phyloP scores from a whole-genome alignment of 2,113 vertebrate genomes.

The Dasypus novemcinctus region DNA sequence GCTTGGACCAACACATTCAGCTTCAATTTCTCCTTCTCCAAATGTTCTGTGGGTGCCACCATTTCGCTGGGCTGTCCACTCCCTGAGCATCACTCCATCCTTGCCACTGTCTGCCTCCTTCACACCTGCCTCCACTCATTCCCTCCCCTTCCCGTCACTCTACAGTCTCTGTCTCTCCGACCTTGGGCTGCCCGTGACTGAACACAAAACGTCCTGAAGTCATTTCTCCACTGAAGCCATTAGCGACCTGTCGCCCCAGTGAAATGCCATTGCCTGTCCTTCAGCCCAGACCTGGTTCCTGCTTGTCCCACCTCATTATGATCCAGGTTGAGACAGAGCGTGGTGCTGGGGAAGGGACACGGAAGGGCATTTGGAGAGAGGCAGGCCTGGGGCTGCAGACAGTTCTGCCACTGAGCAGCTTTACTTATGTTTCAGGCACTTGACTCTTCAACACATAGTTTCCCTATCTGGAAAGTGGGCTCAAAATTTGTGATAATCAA shows the following conservation, averaged over 20 bases:
- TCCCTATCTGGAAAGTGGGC: not conserved
- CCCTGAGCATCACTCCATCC: not conserved
- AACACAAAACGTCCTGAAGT: not conserved
- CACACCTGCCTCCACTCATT: not conserved
- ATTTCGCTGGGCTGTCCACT: no score
- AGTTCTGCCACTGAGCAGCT: not conserved
- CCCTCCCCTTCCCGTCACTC: not conserved
- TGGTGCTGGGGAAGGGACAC: not conserved
- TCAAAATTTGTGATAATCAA: not conserved
- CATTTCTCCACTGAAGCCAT: not conserved
- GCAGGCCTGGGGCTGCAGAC: not conserved
- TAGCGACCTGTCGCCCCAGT: not conserved
- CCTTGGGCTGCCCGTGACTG: not conserved
- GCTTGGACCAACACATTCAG: not conserved
- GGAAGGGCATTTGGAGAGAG: not conserved
- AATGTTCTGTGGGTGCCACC: no score
- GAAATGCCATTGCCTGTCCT: not conserved
- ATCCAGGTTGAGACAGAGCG: not conserved
- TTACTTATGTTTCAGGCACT: not conserved
- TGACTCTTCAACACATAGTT: not conserved
- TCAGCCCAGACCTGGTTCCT: not conserved
- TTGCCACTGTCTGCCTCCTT: not conserved
- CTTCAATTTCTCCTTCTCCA: not conserved
- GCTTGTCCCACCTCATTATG: not conserved
- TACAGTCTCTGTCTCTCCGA: not conserved